Percentiles rank a stretch among this genome's conserved stretches.
Conservation (phyloP, 2,888 invertebrate genomes). For the Oscheius myriophilus region DNA sequence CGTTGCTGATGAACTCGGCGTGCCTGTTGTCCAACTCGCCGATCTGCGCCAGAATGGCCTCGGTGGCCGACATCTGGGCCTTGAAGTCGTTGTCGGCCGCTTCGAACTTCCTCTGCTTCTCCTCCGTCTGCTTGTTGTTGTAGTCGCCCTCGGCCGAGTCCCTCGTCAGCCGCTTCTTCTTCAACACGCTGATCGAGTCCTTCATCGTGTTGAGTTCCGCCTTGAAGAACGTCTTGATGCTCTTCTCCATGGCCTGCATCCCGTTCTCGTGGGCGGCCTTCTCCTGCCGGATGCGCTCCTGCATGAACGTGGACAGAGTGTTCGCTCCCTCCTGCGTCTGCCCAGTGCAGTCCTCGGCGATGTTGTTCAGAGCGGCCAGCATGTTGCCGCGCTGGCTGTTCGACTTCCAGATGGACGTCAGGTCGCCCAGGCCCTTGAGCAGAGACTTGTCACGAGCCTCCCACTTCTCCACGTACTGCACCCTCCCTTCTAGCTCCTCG, state of each 20-base stretch:
- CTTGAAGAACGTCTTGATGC: conserved; percentile 15
- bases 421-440: background rate
- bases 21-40: conserved; percentile 15
- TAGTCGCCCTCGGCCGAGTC: conserved; percentile 2
- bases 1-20: conserved; percentile 2
- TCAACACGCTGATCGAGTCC: conserved; percentile 5
- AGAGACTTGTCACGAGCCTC: conserved; percentile 14
- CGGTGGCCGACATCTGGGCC: background rate
- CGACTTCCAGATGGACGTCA: conserved; percentile 17
- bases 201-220: background rate
- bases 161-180: conserved; percentile 11
- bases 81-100: conserved; percentile 3
- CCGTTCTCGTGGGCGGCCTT: conserved; percentile 2
- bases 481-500: conserved; percentile 7
- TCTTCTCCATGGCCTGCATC: background rate
- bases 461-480: conserved; percentile 8
- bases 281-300: conserved; percentile 1
- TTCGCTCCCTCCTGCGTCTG: background rate
- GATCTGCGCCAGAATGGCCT: background rate
- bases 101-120: conserved; percentile 14
- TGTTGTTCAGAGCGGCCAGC: conserved; percentile 6
- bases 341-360: background rate
- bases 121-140: conserved; percentile 1
- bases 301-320: background rate
- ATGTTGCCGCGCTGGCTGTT: conserved; percentile 1